phyloP scores from a whole-genome alignment of 2,888 invertebrate species.

The Silvanus unidentatus region DNA sequence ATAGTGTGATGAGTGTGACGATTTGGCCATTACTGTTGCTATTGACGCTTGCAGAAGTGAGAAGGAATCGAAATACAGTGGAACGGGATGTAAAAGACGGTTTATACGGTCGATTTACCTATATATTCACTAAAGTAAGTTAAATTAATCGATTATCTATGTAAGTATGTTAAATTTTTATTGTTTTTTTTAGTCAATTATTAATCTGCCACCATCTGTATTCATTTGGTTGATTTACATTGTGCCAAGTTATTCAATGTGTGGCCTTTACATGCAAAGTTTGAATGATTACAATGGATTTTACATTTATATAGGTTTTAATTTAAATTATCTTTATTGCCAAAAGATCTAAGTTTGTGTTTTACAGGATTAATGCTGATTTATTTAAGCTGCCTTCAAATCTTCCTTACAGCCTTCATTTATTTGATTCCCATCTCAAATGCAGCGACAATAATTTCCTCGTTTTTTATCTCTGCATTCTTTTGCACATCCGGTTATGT shows the following conservation, averaged over 20 bases:
- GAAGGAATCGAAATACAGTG: slow-evolving; percentile 57
- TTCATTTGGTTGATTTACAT: slow-evolving; percentile 79
- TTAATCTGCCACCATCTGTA: slow-evolving; percentile 71
- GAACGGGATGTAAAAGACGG: slow-evolving; percentile 76
- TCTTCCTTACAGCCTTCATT: slow-evolving; percentile 60
- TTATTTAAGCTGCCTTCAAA: slow-evolving; percentile 64
- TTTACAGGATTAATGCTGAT: slow-evolving; percentile 64
- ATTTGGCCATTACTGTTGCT: slow-evolving; percentile 73
- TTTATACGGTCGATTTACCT: slow-evolving; percentile 72
- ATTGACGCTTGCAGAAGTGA: slow-evolving; percentile 54
- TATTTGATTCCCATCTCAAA: slow-evolving; percentile 62
- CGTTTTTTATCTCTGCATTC: slow-evolving; percentile 55
- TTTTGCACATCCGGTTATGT: slow-evolving; percentile 62
- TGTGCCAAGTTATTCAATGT: slow-evolving; percentile 85
- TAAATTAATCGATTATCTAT: slow-evolving; percentile 2
- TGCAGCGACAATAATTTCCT: slow-evolving; percentile 56
- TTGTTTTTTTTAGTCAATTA: slow-evolving; percentile 57
- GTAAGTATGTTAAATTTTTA: slow-evolving; percentile 8
- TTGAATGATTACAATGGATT: slow-evolving; percentile 62
- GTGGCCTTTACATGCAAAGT: slow-evolving; percentile 69
- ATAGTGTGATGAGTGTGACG: slow-evolving; percentile 70
- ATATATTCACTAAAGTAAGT: slow-evolving; percentile 71
- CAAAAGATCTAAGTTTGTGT: slow-evolving; percentile 6
- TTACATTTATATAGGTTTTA: slow-evolving; percentile 63
- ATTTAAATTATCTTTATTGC: neutral